Percentiles rank a stretch among this genome's conserved stretches.
These are phyloP conservation scores for Danio aesculapii DNA, from an alignment of 2,797 vertebrate genomes.

Conservation along the genomic window DNA sequence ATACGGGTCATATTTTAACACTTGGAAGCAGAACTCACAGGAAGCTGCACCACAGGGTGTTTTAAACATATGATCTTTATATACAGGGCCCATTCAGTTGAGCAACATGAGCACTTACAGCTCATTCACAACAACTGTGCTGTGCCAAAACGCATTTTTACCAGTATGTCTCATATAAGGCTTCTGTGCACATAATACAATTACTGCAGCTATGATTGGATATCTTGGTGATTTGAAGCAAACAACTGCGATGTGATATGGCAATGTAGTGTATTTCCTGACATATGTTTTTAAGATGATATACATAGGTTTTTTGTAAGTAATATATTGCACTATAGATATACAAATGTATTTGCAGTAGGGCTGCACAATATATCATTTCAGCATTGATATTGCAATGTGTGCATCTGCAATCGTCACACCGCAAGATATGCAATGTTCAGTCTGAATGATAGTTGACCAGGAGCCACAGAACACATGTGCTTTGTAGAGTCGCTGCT, in stretches of 20 bases:
- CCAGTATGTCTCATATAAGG: not conserved
- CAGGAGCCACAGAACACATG: too few relatives aligned
- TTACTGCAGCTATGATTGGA: constrained; percentile 2
- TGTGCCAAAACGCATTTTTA: not conserved
- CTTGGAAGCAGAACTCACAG: not conserved
- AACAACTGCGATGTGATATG: constrained; percentile 18
- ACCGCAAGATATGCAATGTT: too few relatives aligned
- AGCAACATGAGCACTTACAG: not conserved
- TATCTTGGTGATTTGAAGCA: not conserved
- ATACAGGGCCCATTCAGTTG: constrained; percentile 13
- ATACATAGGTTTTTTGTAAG: not conserved
- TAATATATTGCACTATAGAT: not conserved
- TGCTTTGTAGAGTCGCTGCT: too few relatives aligned
- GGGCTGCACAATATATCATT: too few relatives aligned
- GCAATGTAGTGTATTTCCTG: not conserved
- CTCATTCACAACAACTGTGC: constrained; percentile 28
- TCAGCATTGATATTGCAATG: too few relatives aligned
- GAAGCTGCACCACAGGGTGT: not conserved
- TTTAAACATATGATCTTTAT: not conserved
- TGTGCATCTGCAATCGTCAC: too few relatives aligned
- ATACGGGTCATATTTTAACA: constrained; percentile 14
- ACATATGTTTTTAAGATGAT: not conserved
- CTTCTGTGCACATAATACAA: constrained; percentile 2
- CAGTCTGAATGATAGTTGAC: too few relatives aligned
- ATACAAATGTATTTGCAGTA: not conserved